phyloP scores from a whole-genome alignment of 2,113 vertebrate species.

The Boulengeromyrus knoepffleri region DNA sequence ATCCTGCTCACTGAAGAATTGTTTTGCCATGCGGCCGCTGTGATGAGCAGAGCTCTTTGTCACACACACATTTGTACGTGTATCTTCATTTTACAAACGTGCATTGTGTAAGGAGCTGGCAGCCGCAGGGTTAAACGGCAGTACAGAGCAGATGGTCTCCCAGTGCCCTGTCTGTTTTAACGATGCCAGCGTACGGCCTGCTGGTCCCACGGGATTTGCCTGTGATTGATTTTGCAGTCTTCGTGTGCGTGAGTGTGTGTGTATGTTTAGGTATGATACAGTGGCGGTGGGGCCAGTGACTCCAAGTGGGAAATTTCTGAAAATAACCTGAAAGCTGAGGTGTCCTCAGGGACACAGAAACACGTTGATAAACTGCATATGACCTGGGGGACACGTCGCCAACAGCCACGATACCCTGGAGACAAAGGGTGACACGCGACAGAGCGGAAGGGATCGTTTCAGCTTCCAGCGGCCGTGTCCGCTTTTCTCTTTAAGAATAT shows the following conservation, averaged over 20 bases:
- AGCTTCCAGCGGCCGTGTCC: not conserved
- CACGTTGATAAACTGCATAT: not conserved
- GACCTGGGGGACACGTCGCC: not conserved
- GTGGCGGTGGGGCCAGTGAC: not conserved
- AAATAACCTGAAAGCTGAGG: not conserved
- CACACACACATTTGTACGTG: not conserved
- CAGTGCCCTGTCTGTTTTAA: not conserved
- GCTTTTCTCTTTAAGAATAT: not conserved
- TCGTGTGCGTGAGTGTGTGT: not conserved
- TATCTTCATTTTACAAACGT: not conserved
- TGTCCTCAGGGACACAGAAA: conserved; percentile 25
- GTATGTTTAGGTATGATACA: not conserved
- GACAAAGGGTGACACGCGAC: not conserved
- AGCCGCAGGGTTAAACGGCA: not conserved
- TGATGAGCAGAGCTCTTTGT: not conserved
- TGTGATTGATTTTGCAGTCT: not conserved
- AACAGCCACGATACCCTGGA: not conserved
- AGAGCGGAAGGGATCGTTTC: not conserved
- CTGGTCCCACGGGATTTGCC: not conserved
- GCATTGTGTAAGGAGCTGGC: not conserved
- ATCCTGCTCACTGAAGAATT: too few relatives aligned
- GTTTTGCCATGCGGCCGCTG: not conserved
- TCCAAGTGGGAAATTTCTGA: not conserved
- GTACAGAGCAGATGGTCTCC: not conserved
- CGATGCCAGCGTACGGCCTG: not conserved